A percentile compares a stretch with the other conserved stretches of the same genome.
These are phyloP conservation scores for Catharus minimus DNA, from an alignment of 2,113 vertebrate species.

Conservation along the genomic window DNA sequence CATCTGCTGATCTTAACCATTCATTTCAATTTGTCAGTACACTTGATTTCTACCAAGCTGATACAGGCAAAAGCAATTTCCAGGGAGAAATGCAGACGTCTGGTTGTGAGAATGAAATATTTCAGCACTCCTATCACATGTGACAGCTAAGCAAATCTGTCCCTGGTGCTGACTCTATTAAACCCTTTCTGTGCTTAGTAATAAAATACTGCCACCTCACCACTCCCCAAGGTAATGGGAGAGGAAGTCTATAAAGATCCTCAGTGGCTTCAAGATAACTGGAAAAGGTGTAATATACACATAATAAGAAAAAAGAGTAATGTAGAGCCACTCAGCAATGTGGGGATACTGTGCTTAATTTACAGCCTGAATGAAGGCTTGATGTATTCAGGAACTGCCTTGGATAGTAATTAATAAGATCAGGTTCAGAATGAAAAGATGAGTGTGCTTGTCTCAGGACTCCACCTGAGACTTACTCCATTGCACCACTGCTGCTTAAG, in stretches of 20 bases:
- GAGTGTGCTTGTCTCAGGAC: background rate
- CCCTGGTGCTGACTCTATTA: slow-evolving; percentile 18
- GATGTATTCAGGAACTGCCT: background rate
- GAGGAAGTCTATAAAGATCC: background rate
- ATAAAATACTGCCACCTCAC: background rate
- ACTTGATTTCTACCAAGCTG: background rate
- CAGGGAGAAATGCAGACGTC: background rate
- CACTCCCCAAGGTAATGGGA: background rate
- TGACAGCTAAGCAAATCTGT: slow-evolving; percentile 30
- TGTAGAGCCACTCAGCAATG: background rate
- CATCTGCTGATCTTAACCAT: background rate
- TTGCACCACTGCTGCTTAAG: background rate
- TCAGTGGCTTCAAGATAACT: background rate
- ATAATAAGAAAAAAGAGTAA: background rate
- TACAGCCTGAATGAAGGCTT: background rate
- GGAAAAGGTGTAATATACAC: background rate
- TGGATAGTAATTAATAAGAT: background rate
- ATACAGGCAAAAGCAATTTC: slow-evolving; percentile 1
- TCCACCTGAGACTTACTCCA: background rate
- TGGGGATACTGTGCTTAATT: background rate
- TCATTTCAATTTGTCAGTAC: background rate
- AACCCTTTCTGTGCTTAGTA: background rate
- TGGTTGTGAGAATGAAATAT: slow-evolving; percentile 9
- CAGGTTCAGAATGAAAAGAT: background rate
- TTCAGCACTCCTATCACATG: background rate